These are phyloP conservation scores for Mugil cephalus DNA, from an alignment of 2,113 vertebrate genomes.

Conservation along the genomic window DNA sequence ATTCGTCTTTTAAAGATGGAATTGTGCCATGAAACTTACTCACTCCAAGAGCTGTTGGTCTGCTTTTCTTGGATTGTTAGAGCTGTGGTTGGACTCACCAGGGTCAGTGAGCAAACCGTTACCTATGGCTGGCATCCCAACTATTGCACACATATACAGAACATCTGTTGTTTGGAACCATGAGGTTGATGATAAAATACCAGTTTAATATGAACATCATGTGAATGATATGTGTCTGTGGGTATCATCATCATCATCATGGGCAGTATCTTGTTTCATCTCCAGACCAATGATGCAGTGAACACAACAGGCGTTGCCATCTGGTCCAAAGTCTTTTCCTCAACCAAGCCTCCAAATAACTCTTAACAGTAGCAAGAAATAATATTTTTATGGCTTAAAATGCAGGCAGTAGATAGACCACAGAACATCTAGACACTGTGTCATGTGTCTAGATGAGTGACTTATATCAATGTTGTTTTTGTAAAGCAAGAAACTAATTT, in stretches of 20 bases:
- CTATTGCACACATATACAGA: slow-evolving; percentile 7
- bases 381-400: not conserved
- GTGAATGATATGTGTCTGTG: not conserved
- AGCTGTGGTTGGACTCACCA: slow-evolving; percentile 8
- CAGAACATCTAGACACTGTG: too few relatives aligned
- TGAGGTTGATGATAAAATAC: slow-evolving; percentile 17
- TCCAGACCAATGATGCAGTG: not conserved
- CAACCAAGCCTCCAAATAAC: too few relatives aligned
- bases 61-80: slow-evolving; percentile 29
- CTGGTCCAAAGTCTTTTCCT: too few relatives aligned
- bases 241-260: slow-evolving; percentile 20
- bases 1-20: slow-evolving; percentile 42
- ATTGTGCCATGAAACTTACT: slow-evolving; percentile 42
- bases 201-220: slow-evolving; percentile 36
- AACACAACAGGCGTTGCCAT: not conserved
- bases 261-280: slow-evolving; percentile 10
- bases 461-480: too few relatives aligned
- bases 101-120: slow-evolving; percentile 37
- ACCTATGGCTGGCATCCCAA: slow-evolving; percentile 19
- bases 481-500: too few relatives aligned
- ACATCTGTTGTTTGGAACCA: slow-evolving; percentile 44
- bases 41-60: slow-evolving; percentile 42
- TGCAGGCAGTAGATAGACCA: too few relatives aligned
- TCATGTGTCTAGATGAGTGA: too few relatives aligned
- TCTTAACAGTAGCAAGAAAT: not conserved